Evolutionary conservation across 2,888 invertebrate genomes (phyloP).

Genomic region (Drosophila phalerata): DNA sequence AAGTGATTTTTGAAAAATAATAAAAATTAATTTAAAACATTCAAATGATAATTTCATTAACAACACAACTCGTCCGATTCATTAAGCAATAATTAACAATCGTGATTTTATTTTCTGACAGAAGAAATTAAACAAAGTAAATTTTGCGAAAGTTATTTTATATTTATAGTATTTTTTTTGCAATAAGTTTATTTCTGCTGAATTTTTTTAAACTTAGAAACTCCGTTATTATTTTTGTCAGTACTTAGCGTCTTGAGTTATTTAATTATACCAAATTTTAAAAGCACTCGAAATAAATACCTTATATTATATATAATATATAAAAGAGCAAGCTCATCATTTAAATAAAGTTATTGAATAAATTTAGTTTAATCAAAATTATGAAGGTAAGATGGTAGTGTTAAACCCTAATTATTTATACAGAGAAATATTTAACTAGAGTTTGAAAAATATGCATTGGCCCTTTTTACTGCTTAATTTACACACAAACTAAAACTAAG

Average conservation of each 20-base stretch:
- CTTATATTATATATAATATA: too few relatives aligned
- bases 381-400: neutral
- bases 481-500: constrained; percentile 13
- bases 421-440: neutral
- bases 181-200: too few relatives aligned
- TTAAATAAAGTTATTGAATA: neutral
- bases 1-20: neutral
- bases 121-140: neutral
- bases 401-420: neutral
- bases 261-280: too few relatives aligned
- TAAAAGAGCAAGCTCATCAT: neutral
- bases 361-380: neutral
- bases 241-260: too few relatives aligned
- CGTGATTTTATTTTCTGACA: neutral
- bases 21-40: neutral
- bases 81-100: neutral
- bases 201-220: too few relatives aligned
- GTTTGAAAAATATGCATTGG: neutral
- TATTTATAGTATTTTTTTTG: too few relatives aligned
- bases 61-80: neutral
- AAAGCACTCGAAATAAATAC: too few relatives aligned
- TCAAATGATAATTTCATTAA: constrained; percentile 8
- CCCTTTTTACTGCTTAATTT: constrained; percentile 21
- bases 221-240: too few relatives aligned
- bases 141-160: too few relatives aligned